These are phyloP conservation scores for Epistrophe grossulariae DNA, from an alignment of 2,888 invertebrate genomes.

Conservation along the genomic window DNA sequence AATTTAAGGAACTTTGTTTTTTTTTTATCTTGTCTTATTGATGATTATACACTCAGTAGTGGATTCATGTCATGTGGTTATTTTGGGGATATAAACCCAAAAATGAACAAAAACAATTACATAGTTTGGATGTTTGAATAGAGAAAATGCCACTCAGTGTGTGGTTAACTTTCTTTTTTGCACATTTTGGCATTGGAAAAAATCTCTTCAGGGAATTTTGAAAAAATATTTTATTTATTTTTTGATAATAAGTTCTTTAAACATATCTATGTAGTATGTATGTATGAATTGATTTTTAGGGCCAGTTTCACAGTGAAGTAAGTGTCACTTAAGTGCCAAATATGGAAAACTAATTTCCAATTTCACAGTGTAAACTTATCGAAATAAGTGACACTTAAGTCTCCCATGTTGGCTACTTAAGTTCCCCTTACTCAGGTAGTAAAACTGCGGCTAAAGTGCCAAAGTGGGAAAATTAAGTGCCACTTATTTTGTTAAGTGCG, in stretches of 20 bases:
- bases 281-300: too few relatives aligned
- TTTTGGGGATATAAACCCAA: slow-evolving; percentile 33
- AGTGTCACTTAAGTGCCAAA: too few relatives aligned
- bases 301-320: too few relatives aligned
- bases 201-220: slow-evolving; percentile 46
- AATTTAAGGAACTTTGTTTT: slow-evolving; percentile 20
- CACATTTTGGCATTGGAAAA: slow-evolving; percentile 62
- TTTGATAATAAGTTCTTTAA: not conserved
- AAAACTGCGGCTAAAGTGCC: too few relatives aligned
- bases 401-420: too few relatives aligned
- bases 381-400: too few relatives aligned
- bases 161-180: slow-evolving; percentile 55
- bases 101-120: slow-evolving; percentile 14
- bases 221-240: slow-evolving; percentile 14
- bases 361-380: too few relatives aligned
- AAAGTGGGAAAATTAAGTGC: too few relatives aligned
- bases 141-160: slow-evolving; percentile 65
- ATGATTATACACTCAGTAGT: slow-evolving; percentile 61
- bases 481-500: too few relatives aligned
- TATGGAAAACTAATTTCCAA: too few relatives aligned
- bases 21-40: not conserved
- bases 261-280: too few relatives aligned
- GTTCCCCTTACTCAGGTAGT: too few relatives aligned
- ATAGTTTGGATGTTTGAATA: slow-evolving; percentile 47
- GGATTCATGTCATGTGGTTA: slow-evolving; percentile 68